Conservation (phyloP, 2,797 vertebrate species). For the Notolabrus celidotus region DNA sequence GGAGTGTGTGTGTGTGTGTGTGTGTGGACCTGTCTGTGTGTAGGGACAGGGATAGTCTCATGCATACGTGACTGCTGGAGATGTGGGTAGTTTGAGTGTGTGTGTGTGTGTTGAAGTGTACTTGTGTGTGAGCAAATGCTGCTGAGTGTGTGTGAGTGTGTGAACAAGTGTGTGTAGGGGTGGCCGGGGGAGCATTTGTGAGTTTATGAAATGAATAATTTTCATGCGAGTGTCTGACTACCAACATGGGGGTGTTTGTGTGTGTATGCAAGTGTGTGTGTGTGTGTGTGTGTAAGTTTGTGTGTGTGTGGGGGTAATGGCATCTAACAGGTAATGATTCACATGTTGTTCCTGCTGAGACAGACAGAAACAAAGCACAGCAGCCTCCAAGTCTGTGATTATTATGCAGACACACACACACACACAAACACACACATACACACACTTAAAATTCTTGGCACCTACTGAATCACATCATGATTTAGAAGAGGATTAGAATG, state of each 20-base stretch:
- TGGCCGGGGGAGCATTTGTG: conserved; percentile 13
- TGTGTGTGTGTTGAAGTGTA: neutral
- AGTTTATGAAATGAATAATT: conserved; percentile 28
- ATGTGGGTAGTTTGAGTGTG: conserved; percentile 14
- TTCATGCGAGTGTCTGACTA: conserved; percentile 3
- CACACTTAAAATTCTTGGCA: conserved; percentile 1
- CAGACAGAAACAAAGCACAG: conserved; percentile 25
- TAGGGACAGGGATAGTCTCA: no score
- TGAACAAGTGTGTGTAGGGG: conserved; percentile 16
- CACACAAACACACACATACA: neutral
- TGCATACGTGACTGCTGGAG: conserved; percentile 5
- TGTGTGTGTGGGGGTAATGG: conserved; percentile 2
- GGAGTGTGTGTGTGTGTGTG: neutral
- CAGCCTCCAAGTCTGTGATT: conserved; percentile 15
- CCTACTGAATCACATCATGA: neutral
- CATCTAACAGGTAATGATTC: conserved; percentile 21
- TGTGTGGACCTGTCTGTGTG: neutral
- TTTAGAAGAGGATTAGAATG: conserved; percentile 37
- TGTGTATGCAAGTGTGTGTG: conserved; percentile 6
- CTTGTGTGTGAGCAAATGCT: conserved; percentile 27
- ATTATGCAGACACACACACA: neutral
- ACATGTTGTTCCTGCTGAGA: conserved; percentile 37
- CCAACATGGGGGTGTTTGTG: neutral
- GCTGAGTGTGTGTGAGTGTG: conserved; percentile 3
- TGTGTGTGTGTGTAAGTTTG: conserved; percentile 7